A percentile compares a stretch with the other conserved stretches of the same genome.
Conservation (phyloP, 1,140 invertebrate genomes). For the Ostrea denselamellosa region DNA sequence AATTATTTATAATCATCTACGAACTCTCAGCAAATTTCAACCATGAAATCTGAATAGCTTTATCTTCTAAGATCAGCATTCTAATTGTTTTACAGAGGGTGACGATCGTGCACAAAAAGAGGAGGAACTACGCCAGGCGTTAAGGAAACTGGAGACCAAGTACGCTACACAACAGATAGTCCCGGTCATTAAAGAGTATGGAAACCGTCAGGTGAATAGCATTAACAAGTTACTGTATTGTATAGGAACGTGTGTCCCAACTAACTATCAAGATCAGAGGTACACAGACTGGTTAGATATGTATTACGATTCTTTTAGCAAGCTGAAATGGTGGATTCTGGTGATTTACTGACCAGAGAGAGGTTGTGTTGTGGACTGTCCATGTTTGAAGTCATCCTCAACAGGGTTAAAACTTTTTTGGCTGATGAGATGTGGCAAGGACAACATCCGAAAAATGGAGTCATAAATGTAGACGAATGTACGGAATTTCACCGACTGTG, state of each 20-base stretch:
- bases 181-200: neutral
- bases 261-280: no score
- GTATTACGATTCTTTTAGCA: slow-evolving; percentile 61
- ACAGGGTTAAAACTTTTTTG: slow-evolving; percentile 90
- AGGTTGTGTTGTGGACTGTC: slow-evolving; percentile 97
- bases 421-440: slow-evolving; percentile 94
- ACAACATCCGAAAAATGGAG: slow-evolving; percentile 90
- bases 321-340: slow-evolving; percentile 84
- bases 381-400: slow-evolving; percentile 96
- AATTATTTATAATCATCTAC: neutral
- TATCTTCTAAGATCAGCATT: neutral
- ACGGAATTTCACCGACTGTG: slow-evolving; percentile 98
- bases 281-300: no score
- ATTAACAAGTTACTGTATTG: neutral
- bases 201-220: neutral
- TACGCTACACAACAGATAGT: slow-evolving; percentile 82
- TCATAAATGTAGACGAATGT: slow-evolving; percentile 98
- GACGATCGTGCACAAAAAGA: slow-evolving; percentile 87
- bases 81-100: slow-evolving; percentile 65
- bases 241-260: neutral
- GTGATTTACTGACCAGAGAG: slow-evolving; percentile 96
- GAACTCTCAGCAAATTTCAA: neutral
- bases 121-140: slow-evolving; percentile 93
- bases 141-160: slow-evolving; percentile 96
- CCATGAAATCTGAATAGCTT: neutral